These are phyloP conservation scores for Amblyraja radiata DNA, from an alignment of 2,797 vertebrate species.

Conservation along the genomic window DNA sequence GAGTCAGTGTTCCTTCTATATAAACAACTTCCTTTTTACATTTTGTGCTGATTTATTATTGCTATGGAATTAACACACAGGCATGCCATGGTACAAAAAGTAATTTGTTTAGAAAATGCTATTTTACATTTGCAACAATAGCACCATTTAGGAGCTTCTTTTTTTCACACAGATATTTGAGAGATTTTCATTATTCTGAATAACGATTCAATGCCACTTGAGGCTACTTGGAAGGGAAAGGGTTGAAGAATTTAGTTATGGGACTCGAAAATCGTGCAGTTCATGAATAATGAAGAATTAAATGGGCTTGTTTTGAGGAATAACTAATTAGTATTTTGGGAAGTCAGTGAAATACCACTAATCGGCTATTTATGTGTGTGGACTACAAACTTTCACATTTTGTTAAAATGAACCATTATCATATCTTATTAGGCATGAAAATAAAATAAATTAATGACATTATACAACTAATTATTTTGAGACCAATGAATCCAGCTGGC, in stretches of 20 bases:
- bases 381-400: constrained; percentile 15
- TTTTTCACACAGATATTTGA: not conserved
- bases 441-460: constrained; percentile 29
- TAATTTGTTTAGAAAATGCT: not conserved
- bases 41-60: constrained; percentile 14
- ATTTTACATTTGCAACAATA: constrained; percentile 15
- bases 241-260: constrained; percentile 25
- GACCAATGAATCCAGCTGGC: constrained; percentile 1
- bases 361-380: constrained; percentile 13
- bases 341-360: constrained; percentile 6
- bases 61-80: not conserved
- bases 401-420: not conserved
- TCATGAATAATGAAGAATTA: constrained; percentile 16
- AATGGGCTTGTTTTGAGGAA: constrained; percentile 13
- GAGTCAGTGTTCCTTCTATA: not conserved
- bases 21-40: not conserved
- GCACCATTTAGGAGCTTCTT: not conserved
- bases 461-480: not conserved
- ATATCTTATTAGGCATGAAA: not conserved
- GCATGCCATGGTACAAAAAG: not conserved
- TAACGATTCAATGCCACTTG: not conserved
- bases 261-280: constrained; percentile 3
- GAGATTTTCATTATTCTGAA: constrained; percentile 19
- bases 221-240: not conserved
- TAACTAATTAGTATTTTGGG: constrained; percentile 15